phyloP scores from a whole-genome alignment of 2,797 vertebrate genomes.

The Nyctibius grandis region DNA sequence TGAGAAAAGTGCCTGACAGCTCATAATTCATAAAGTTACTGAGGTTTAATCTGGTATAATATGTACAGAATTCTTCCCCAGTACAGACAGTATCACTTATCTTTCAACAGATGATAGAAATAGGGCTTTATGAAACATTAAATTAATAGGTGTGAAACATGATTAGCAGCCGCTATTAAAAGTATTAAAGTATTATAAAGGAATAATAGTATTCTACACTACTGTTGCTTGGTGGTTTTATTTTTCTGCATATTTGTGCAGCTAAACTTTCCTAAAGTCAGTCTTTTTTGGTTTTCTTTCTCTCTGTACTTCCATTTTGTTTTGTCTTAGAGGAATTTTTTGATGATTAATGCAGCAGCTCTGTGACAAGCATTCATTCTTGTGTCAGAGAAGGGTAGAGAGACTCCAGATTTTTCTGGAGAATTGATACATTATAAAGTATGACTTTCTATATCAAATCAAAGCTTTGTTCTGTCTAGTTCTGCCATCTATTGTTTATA shows the following conservation, averaged over 20 bases:
- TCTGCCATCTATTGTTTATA: background rate
- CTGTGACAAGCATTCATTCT: background rate
- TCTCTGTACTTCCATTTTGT: background rate
- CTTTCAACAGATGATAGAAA: constrained; percentile 33
- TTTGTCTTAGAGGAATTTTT: background rate
- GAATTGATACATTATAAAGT: background rate
- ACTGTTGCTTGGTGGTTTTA: background rate
- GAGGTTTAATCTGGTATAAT: constrained; percentile 75
- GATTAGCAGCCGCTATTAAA: background rate
- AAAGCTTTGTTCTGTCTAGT: background rate
- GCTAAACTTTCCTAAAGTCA: background rate
- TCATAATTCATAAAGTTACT: constrained; percentile 77
- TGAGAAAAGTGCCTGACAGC: constrained; percentile 75
- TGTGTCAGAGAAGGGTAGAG: background rate
- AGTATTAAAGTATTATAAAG: background rate
- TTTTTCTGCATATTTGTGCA: background rate
- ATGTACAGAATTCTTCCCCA: constrained; percentile 68
- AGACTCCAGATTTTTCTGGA: background rate
- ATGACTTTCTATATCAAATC: background rate
- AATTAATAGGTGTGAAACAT: background rate
- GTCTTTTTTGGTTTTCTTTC: background rate
- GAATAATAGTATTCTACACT: background rate
- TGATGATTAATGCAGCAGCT: background rate
- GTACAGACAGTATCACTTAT: constrained; percentile 53
- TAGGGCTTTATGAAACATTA: constrained; percentile 21